These are phyloP conservation scores for Trachymyrmex septentrionalis DNA, from an alignment of 1,140 invertebrate genomes.

Conservation along the genomic window DNA sequence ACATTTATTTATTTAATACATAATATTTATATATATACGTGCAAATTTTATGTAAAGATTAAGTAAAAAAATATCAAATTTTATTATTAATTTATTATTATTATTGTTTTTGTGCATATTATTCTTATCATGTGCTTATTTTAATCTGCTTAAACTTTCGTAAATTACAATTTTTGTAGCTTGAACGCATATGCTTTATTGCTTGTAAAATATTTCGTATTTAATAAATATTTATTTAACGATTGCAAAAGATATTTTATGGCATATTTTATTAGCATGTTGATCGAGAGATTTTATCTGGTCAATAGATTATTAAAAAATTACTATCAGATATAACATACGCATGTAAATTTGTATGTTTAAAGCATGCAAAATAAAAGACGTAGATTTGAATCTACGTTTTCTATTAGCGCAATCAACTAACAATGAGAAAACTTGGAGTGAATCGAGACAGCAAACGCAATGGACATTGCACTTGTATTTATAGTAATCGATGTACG, in stretches of 20 bases:
- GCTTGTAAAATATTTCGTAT: neutral
- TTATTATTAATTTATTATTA: neutral
- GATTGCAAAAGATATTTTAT: slow-evolving; percentile 4
- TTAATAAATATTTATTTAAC: slow-evolving; percentile 8
- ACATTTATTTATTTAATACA: slow-evolving; percentile 5
- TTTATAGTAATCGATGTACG: slow-evolving; percentile 20
- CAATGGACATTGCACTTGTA: slow-evolving; percentile 10
- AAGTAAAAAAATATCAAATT: slow-evolving; percentile 1
- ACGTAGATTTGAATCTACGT: slow-evolving; percentile 25
- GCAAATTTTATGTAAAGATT: neutral
- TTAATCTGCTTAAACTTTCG: neutral
- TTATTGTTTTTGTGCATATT: neutral
- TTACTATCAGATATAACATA: slow-evolving; percentile 33
- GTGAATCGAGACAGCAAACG: neutral
- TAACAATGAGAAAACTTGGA: neutral
- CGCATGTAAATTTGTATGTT: slow-evolving; percentile 9
- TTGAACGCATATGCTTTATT: neutral
- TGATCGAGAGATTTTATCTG: neutral
- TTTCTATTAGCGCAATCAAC: neutral
- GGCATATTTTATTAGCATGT: neutral
- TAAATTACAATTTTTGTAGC: slow-evolving; percentile 1
- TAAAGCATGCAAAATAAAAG: slow-evolving; percentile 5
- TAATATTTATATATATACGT: neutral
- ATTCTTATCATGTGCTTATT: neutral
- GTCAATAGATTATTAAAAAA: slow-evolving; percentile 51